Percentiles rank a stretch among this genome's conserved stretches.
Evolutionary conservation across 2,888 invertebrate genomes (phyloP).

Genomic region (Synergus gifuensis): DNA sequence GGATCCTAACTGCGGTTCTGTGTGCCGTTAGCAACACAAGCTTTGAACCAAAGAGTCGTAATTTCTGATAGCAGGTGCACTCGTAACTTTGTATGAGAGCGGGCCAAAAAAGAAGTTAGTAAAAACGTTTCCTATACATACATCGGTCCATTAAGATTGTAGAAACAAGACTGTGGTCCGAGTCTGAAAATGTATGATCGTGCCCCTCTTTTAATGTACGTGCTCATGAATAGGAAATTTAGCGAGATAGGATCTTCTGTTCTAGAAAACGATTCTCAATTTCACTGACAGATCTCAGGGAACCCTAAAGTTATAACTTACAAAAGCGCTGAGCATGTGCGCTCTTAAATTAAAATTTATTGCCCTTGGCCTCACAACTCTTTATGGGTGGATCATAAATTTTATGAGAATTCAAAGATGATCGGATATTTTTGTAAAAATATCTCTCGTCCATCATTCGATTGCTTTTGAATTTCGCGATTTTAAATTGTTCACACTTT

Average conservation of each 20-base stretch:
- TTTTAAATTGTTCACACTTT: too few relatives aligned
- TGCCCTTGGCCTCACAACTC: constrained; percentile 19
- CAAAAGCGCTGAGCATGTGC: constrained; percentile 32
- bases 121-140: constrained; percentile 20
- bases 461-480: neutral
- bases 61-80: constrained; percentile 29
- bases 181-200: constrained; percentile 13
- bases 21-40: constrained; percentile 4
- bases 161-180: constrained; percentile 30
- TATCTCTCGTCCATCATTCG: neutral
- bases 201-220: constrained; percentile 26
- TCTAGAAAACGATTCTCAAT: constrained; percentile 38
- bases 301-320: constrained; percentile 20
- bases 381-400: constrained; percentile 34
- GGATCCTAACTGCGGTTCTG: neutral
- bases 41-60: constrained; percentile 15
- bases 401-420: constrained; percentile 31
- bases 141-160: constrained; percentile 27
- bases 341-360: constrained; percentile 40
- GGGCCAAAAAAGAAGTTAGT: neutral
- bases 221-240: constrained; percentile 37
- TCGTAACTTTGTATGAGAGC: constrained; percentile 15
- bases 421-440: constrained; percentile 1
- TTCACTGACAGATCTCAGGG: constrained; percentile 34
- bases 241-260: constrained; percentile 34